Evolutionary conservation across 2,888 invertebrate species (phyloP).

Genomic region (Coremacera marginata): DNA sequence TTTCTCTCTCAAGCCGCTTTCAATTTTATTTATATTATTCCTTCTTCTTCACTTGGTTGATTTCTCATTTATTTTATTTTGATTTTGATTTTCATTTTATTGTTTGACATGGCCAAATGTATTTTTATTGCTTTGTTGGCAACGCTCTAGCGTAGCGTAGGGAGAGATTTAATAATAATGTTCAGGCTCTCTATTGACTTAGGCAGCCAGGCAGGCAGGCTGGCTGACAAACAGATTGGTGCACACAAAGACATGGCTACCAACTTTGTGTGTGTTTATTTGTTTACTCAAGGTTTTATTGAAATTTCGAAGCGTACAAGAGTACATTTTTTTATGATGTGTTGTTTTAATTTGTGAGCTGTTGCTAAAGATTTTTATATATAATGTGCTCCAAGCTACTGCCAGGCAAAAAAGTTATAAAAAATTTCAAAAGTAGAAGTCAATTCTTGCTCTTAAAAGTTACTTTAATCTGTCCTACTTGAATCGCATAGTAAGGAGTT

Average conservation of each 20-base stretch:
- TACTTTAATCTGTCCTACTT: neutral
- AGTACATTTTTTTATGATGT: neutral
- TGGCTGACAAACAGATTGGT: neutral
- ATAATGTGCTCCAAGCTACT: neutral
- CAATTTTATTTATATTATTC: constrained; percentile 6
- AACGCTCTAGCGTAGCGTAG: neutral
- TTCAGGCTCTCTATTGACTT: constrained; percentile 1
- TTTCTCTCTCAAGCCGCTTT: constrained; percentile 23
- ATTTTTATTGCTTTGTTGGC: constrained; percentile 3
- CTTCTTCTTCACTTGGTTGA: neutral
- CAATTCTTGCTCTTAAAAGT: neutral
- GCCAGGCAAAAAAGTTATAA: neutral
- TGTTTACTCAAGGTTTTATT: constrained; percentile 8
- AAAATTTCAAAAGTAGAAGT: neutral
- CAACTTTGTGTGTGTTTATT: neutral
- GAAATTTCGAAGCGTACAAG: neutral
- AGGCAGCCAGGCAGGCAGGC: neutral
- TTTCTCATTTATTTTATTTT: neutral
- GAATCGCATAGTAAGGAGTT: no score
- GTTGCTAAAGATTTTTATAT: neutral
- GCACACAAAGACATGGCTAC: neutral
- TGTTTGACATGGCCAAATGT: constrained; percentile 31
- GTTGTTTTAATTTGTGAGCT: neutral
- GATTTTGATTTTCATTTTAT: constrained; percentile 13
- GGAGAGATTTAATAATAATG: constrained; percentile 15